Evolutionary conservation across 2,888 invertebrate species (phyloP), one percentile per base, ranked within the genome.

Genomic region (Petrolisthes cinctipes): DNA sequence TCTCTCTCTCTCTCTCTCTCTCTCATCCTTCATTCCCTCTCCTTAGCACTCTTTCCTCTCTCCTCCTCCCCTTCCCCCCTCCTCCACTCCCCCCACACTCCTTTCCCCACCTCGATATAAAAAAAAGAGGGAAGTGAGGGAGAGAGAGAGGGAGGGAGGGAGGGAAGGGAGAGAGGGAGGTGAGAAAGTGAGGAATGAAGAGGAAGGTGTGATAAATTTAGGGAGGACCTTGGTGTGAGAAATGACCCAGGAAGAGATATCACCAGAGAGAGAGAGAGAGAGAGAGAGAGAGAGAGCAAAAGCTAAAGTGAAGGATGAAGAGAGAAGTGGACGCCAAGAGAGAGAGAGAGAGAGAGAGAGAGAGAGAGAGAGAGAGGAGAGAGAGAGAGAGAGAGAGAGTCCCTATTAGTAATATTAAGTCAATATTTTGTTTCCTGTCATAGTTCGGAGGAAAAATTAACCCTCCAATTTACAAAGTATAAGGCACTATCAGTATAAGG

Each of bases 131-230:
- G 20, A 4, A 71, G 71, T n/a, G 71, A 80, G 76, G 54, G 56
- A 57, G 76, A 23, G 75, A 76, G 57, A 76, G 76, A 75, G 84
- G 61, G 84, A 61, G 57, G 17, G 20, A 20, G 56, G 5, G 68
- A 54, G 3, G 5, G 53, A 0, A 51, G 51, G 14, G 11, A 17
- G 68, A 82, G 53, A 17, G 53, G 7, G 61, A 1, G n/a, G 0
- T 37, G 4, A 14, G 4, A n/a, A 53, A n/a, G 7, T 4, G 76
- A 23, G 20, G 20, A n/a, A 11, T 23, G 53, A 51, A 37, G 76
- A 51, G 51, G 6, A n/a, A 76, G 53, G 17, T 7, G 53, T 76
- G 37, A 76, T 76, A 37, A 76, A 23, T 76, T n/a, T 11, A 7
- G 51, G 53, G 37, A 17, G 11, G 37, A 11, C 37, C 53, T 17